Base-by-base conservation (phyloP, 2,888 invertebrate genomes). In the Belgica antarctica region DNA sequence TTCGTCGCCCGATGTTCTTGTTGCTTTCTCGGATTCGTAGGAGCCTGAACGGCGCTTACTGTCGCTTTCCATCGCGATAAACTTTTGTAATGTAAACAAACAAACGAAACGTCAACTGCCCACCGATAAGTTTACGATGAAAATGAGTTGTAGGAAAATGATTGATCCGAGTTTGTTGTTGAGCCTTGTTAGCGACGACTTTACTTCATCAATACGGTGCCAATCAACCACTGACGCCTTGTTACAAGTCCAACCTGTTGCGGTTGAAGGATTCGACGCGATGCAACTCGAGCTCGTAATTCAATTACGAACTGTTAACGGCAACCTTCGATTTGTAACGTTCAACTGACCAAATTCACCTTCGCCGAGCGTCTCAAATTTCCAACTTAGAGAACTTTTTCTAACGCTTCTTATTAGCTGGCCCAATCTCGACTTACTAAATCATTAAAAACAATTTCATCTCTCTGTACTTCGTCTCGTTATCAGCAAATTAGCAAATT, bases 211-310 rank as follows among this genome's bases (percentile, higher is more conserved):
- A 27, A 59, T 25, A 25, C 3, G n/a, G 59, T n/a, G 27, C 25
- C 1, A 27, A 59, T 59, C 27, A 15, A 59, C 25, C 27, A 27
- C n/a, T 24, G 22, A 2, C 4, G 19, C 15, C 25, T 59, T 59
- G n/a, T n/a, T n/a, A n/a, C 25, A 4, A 59, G 2, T 27, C n/a
- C 25, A 62, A 62, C 62, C 62, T 62, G 62, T 62, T 62, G 62
- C 62, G 31, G 62, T 34, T 34, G 1, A n/a, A n/a, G n/a, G n/a
- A n/a, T n/a, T n/a, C 62, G 27, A n/a, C n/a, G 7, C 28, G 4
- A 1, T 61, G 28, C 28, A 25, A 61, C 3, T 61, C 15, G 28
- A 61, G 61, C 24, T 22, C 12, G 52, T 52, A 59, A 59, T 59
- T 59, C 5, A 59, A 59, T 59, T 59, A 59, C 12, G n/a, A 22